Evolutionary conservation across 2,113 vertebrate species (phyloP).

Genomic region (Cisticola juncidis): DNA sequence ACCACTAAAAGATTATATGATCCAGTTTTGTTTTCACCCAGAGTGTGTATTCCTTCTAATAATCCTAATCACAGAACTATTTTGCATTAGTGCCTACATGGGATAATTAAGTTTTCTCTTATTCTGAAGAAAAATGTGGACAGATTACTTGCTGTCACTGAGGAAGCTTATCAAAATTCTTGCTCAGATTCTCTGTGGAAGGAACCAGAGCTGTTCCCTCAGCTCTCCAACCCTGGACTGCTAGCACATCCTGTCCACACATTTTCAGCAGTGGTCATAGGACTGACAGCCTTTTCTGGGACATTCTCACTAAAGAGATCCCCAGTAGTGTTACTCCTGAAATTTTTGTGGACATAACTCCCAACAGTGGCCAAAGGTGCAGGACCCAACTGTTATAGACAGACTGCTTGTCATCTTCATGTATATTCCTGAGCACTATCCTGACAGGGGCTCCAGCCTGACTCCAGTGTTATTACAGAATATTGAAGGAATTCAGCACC

Average conservation of each 20-base stretch:
- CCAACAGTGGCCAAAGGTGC: neutral
- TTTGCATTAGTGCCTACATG: neutral
- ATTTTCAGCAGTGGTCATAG: neutral
- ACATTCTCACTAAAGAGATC: neutral
- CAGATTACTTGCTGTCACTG: neutral
- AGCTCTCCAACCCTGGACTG: neutral
- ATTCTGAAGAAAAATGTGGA: neutral
- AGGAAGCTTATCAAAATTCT: neutral
- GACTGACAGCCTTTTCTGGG: neutral
- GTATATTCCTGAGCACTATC: neutral
- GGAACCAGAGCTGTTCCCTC: neutral
- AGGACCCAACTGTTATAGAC: neutral
- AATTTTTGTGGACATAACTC: neutral
- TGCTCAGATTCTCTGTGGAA: neutral
- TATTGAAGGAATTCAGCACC: neutral
- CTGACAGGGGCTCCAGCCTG: neutral
- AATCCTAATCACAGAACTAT: neutral
- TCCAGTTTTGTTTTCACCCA: neutral
- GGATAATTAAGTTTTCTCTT: neutral
- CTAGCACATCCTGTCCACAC: neutral
- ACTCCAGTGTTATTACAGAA: neutral
- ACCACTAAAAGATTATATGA: neutral
- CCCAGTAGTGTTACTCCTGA: neutral
- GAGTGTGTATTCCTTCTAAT: neutral
- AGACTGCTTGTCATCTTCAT: neutral